Base-by-base conservation (phyloP, 1,140 invertebrate genomes). In the Homalodisca vitripennis region DNA sequence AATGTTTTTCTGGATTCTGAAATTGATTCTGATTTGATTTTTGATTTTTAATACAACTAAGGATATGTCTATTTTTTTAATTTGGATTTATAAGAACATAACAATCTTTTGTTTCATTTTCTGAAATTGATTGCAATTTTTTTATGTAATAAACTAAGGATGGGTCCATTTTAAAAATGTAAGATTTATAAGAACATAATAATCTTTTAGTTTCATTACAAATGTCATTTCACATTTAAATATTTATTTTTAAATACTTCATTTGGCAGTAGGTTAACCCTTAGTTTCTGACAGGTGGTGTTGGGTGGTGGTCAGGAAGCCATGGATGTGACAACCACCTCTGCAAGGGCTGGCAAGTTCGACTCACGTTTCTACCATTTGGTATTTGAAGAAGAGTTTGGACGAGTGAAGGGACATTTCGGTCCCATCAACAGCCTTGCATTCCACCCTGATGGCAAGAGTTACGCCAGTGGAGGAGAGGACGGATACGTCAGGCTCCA, bases 351-450 rank as follows among this genome's bases (percentile, higher is more conserved):
- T 68, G 98, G 98, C 27, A 99, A 99, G 84, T 99, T 99, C 78
- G 98, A 99, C 80, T 95, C 98, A 2, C 85, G 97, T 55, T 98
- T 99, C 81, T 99, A 94, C 86, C 97, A 99, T 82, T 80, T 99
- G 53, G 90, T 99, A n/a, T 99, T 98, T 79, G 98, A 99, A 83
- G 97, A 99, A 82, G 98, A 99, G 82, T 99, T 99, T 82, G 98
- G 91, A 0, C 83, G 97, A 66, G 90, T 99, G 0, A 99, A 99
- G 80, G 98, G 97, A 62, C 98, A 99, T 84, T 99, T 99, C 79
- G 98, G 98, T 75, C 98, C 98, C 0, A 99, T 99, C 75, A 99
- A 99, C 85, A 96, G 94, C 80, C 86, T 99, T 66, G 93, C 93
- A 53, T 99, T 99, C 82, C 96, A 99, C 85, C 98, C 98, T 13